Evolutionary conservation across 2,797 vertebrate genomes (phyloP), one percentile per base, ranked within the genome.

Genomic region (Geotrypetes seraphini): DNA sequence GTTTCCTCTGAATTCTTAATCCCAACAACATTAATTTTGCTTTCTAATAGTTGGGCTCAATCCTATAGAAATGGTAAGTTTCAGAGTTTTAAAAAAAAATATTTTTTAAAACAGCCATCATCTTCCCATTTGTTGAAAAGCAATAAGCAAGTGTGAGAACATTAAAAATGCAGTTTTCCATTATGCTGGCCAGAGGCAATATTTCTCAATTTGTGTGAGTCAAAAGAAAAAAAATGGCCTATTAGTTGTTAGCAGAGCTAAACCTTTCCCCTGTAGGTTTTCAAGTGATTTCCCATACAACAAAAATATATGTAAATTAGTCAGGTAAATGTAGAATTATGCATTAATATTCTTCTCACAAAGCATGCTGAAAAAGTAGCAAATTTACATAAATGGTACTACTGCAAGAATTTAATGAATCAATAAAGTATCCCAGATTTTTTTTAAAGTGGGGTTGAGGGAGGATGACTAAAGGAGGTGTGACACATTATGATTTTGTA

Each of bases 381-480:
- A 47, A 40, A 78, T 78, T 75, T 78, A 75, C 78, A 78, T 61
- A 66, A 53, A 54, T 0, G 11, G 27, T 46, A 60, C 35, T 55
- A 69, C 55, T 73, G 54, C 58, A 70, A 66, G 63, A 78, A 75
- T 53, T 72, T 82, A 77, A 81, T 70, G 67, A 86, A 76, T 77
- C 66, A 72, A 73, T 75, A 63, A 58, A 67, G 49, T 27, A 25
- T 12, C 38, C 16, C 31, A n/a, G n/a, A n/a, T n/a, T n/a, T 56
- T 47, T 38, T 8, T 34, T 16, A 34, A 16, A 18, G 25, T n/a
- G 22, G 20, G 34, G 11, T 10, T 20, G 35, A 37, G 36, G 4
- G 33, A n/a, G 13, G 42, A 45, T 32, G 43, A 46, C n/a, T 24
- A 30, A 44, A 22, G 23, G 39, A 21, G 39, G 23, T 1, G 10